Conservation (phyloP, 2,888 invertebrate genomes). For the Coleophora flavipennella region DNA sequence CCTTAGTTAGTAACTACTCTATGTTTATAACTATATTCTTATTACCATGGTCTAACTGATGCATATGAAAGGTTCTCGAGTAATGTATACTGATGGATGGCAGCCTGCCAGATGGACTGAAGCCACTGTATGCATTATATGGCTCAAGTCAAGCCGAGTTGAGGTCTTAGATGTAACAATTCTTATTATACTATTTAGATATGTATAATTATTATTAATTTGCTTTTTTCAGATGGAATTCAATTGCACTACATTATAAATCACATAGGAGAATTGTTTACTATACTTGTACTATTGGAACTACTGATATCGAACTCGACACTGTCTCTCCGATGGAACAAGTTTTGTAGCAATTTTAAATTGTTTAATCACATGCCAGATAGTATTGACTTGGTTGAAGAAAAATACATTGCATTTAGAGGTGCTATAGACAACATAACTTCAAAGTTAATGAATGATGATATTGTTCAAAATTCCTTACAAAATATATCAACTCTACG, state of each 20-base stretch:
- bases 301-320: slow-evolving; percentile 55
- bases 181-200: not conserved
- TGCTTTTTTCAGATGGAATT: slow-evolving; percentile 48
- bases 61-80: not conserved
- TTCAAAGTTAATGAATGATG: slow-evolving; percentile 76
- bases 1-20: slow-evolving; percentile 38
- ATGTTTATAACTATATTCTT: not conserved
- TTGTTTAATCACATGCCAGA: slow-evolving; percentile 76
- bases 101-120: no score
- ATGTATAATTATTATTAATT: slow-evolving; percentile 3
- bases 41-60: not conserved
- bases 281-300: slow-evolving; percentile 79
- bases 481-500: slow-evolving; percentile 53
- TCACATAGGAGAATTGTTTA: slow-evolving; percentile 77
- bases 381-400: slow-evolving; percentile 72
- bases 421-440: slow-evolving; percentile 81
- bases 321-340: slow-evolving; percentile 77
- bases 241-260: slow-evolving; percentile 63
- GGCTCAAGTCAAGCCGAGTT: no score
- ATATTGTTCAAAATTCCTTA: slow-evolving; percentile 76
- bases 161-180: no score
- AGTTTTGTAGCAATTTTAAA: slow-evolving; percentile 82
- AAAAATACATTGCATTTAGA: slow-evolving; percentile 78
- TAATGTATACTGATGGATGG: no score
- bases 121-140: no score